These are phyloP conservation scores for Corticium candelabrum DNA, from an alignment of 37 sponge, comb jelly and placozoan genomes.

Conservation along the genomic window DNA sequence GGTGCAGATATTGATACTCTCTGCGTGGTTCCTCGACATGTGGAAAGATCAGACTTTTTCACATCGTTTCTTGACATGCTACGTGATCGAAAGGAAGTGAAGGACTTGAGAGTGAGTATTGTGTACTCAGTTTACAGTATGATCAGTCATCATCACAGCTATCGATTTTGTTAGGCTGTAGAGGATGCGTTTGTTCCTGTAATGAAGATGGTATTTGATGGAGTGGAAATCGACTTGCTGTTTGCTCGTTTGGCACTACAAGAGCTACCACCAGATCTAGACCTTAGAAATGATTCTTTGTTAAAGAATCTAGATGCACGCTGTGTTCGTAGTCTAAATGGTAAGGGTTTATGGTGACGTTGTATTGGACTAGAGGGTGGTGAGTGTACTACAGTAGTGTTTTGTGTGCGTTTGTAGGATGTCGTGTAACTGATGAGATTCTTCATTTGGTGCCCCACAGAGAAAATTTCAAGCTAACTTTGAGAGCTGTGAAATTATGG, in stretches of 20 bases:
- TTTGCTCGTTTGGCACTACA: slow-evolving; percentile 91
- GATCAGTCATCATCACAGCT: not conserved
- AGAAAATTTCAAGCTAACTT: slow-evolving; percentile 77
- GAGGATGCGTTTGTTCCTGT: slow-evolving; percentile 98
- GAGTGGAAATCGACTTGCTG: slow-evolving; percentile 95
- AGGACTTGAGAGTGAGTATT: slow-evolving; percentile 60
- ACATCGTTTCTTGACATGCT: slow-evolving; percentile 65
- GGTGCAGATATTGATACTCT: slow-evolving; percentile 99
- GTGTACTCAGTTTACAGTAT: not conserved
- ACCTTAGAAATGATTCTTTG: slow-evolving; percentile 66
- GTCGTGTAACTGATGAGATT: slow-evolving; percentile 95
- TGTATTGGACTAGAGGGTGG: too few species aligned
- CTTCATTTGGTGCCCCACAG: slow-evolving; percentile 89
- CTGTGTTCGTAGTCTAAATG: slow-evolving; percentile 88
- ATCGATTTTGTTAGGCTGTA: slow-evolving; percentile 39
- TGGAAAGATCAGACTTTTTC: slow-evolving; percentile 87
- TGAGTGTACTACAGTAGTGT: too few species aligned
- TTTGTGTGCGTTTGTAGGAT: slow-evolving; percentile 40
- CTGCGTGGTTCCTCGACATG: slow-evolving; percentile 87
- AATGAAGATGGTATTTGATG: slow-evolving; percentile 91
- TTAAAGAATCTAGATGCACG: slow-evolving; percentile 86
- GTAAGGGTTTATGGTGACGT: not conserved
- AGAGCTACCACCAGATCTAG: slow-evolving; percentile 52
- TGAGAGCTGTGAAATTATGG: slow-evolving; percentile 94
- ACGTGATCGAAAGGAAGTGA: slow-evolving; percentile 41